phyloP scores from a whole-genome alignment of 53 echinoderm and acorn worm genomes.

The Mesocentrotus franciscanus region DNA sequence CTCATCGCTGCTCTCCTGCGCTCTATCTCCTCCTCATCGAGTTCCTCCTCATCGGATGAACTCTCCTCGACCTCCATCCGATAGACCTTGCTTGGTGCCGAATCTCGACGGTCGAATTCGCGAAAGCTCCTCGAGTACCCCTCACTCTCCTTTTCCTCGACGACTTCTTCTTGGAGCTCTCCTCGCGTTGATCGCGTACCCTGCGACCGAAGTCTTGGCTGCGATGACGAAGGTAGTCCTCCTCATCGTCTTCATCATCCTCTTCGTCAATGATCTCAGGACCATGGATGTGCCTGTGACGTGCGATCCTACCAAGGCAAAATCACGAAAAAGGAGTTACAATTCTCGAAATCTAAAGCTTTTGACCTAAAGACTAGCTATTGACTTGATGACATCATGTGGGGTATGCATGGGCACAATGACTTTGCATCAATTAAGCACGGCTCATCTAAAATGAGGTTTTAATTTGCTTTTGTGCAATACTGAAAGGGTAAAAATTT shows the following conservation, averaged over 20 bases:
- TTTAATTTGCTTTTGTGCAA: too few species aligned
- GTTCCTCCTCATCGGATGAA: conserved; percentile 88
- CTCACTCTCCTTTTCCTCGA: conserved; percentile 24
- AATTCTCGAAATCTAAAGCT: too few species aligned
- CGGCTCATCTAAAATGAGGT: too few species aligned
- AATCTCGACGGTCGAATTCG: neutral
- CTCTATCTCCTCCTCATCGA: conserved; percentile 95
- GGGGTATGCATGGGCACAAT: too few species aligned
- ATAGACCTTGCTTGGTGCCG: conserved; percentile 68
- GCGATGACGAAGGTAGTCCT: conserved; percentile 63
- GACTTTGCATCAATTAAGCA: too few species aligned
- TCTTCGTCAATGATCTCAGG: conserved; percentile 87
- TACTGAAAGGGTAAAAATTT: too few species aligned
- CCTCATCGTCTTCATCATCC: conserved; percentile 65
- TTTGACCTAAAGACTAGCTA: too few species aligned
- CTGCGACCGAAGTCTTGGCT: conserved; percentile 13
- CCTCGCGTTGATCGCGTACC: neutral
- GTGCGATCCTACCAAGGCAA: neutral
- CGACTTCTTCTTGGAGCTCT: conserved; percentile 19
- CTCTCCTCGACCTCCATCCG: conserved; percentile 96
- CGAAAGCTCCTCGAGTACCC: conserved; percentile 2
- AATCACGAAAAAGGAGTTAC: neutral
- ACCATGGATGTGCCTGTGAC: conserved; percentile 85
- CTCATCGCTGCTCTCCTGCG: conserved; percentile 78
- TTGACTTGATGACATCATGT: too few species aligned